Percentiles rank a stretch among this genome's conserved stretches.
phyloP scores from a whole-genome alignment of 2,797 vertebrate species.

The Sebastes iracundus region DNA sequence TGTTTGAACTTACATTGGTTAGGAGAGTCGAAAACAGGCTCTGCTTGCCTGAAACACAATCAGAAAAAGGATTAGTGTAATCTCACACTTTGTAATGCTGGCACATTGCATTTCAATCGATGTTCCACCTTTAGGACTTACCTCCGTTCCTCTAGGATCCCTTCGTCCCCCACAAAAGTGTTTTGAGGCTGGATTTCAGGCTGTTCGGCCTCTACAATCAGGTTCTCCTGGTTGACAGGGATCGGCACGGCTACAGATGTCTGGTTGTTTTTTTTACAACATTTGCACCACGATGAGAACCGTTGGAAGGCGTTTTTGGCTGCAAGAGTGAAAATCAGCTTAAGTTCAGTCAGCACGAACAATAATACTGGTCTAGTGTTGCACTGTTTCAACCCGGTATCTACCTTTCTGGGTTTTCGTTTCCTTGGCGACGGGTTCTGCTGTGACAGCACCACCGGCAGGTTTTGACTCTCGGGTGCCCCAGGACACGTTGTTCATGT shows the following conservation, averaged over 20 bases:
- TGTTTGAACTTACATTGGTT: conserved; percentile 24
- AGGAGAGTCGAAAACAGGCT: neutral
- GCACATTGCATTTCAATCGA: neutral
- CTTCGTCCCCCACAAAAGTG: conserved; percentile 35
- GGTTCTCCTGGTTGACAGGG: neutral
- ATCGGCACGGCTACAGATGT: rapidly evolving
- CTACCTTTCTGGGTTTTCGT: conserved; percentile 38
- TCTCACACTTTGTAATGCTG: neutral
- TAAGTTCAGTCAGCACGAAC: neutral
- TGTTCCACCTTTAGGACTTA: neutral
- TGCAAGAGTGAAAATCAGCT: neutral
- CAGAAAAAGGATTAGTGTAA: neutral
- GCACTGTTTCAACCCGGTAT: neutral
- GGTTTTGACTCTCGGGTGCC: conserved; percentile 73
- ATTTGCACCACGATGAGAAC: conserved; percentile 4
- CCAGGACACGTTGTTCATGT: conserved; percentile 81
- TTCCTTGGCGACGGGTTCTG: neutral
- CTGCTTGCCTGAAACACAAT: conserved; percentile 14
- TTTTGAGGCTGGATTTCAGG: conserved; percentile 28
- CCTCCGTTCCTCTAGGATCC: neutral
- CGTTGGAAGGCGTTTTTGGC: conserved; percentile 5
- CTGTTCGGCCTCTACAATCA: neutral
- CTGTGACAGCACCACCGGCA: neutral
- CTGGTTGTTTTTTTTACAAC: conserved; percentile 13
- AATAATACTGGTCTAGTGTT: neutral